Percentiles rank a stretch among this genome's conserved stretches.
Evolutionary conservation across 2,113 vertebrate genomes (phyloP).

Genomic region (Gymnorhina tibicen): DNA sequence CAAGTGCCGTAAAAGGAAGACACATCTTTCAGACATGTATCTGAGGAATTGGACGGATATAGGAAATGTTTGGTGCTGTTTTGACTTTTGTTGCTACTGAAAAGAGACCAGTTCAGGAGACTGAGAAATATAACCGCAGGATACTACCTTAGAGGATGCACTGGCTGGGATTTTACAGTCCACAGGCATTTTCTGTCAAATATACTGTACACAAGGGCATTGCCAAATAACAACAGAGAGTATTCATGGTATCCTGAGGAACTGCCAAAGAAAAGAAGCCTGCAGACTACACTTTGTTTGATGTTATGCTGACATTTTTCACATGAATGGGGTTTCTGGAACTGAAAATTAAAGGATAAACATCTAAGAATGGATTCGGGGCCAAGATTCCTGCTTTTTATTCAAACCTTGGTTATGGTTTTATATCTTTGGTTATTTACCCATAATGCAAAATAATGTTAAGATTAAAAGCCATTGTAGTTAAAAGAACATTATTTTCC

Average conservation of each 20-base stretch:
- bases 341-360: neutral
- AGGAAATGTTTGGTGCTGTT: neutral
- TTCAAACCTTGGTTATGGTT: neutral
- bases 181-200: neutral
- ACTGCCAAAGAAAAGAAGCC: neutral
- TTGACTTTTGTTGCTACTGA: constrained; percentile 5
- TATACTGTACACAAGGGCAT: neutral
- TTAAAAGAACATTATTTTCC: neutral
- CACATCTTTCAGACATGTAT: neutral
- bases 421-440: neutral
- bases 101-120: neutral
- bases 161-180: neutral
- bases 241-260: neutral
- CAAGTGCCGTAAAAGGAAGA: neutral
- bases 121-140: neutral
- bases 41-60: neutral
- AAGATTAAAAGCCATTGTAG: neutral
- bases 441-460: neutral
- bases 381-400: neutral
- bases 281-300: neutral
- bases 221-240: constrained; percentile 7
- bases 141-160: neutral
- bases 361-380: neutral
- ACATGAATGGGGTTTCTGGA: neutral
- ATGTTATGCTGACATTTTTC: neutral